Evolutionary conservation across 1,140 invertebrate species (phyloP).

Genomic region (Sycophaga agraensis): DNA sequence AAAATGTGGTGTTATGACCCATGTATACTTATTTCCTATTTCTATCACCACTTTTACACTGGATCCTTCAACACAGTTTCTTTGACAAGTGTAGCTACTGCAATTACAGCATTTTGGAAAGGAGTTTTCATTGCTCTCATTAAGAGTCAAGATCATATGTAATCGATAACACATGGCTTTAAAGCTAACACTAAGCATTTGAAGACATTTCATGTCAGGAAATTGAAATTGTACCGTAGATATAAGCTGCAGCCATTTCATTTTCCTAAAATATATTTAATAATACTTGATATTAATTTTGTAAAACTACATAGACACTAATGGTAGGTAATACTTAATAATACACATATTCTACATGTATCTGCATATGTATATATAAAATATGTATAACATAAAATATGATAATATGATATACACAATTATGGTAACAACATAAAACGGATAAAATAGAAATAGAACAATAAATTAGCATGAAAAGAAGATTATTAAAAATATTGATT

Average conservation of each 20-base stretch:
- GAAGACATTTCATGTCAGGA: constrained; percentile 54
- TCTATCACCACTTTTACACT: constrained; percentile 56
- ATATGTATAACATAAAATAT: no score
- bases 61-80: constrained; percentile 54
- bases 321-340: no score
- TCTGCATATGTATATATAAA: no score
- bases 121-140: constrained; percentile 40
- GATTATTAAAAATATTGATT: no score
- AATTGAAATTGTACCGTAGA: constrained; percentile 54
- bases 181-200: constrained; percentile 51
- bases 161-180: constrained; percentile 56
- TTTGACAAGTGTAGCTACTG: constrained; percentile 55
- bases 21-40: constrained; percentile 59
- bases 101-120: constrained; percentile 56
- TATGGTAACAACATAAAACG: no score
- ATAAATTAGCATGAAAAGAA: no score
- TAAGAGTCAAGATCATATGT: constrained; percentile 52
- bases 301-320: no score
- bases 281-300: background rate
- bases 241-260: constrained; percentile 55
- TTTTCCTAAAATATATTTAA: constrained; percentile 52
- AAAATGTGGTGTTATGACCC: constrained; percentile 54
- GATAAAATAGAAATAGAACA: no score
- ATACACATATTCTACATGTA: no score
- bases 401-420: no score